A percentile compares a stretch with the other conserved stretches of the same genome.
phyloP scores from a whole-genome alignment of 2,888 invertebrate species.

The Drosophila nigricruria region DNA sequence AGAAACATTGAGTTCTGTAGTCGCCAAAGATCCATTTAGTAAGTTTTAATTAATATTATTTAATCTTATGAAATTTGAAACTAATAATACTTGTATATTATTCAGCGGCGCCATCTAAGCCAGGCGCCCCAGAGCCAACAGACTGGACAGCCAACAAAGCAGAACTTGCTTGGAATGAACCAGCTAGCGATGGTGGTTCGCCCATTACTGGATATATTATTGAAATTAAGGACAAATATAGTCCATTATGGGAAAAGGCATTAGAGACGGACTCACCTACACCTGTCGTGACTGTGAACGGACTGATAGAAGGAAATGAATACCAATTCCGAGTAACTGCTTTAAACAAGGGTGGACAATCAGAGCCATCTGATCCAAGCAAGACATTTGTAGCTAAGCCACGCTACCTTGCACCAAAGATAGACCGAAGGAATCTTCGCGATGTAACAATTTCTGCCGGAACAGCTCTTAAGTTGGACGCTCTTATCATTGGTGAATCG shows the following conservation, averaged over 20 bases:
- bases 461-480: slow-evolving; percentile 96
- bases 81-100: slow-evolving; percentile 7
- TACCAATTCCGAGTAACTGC: slow-evolving; percentile 98
- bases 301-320: slow-evolving; percentile 97
- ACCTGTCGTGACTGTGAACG: slow-evolving; percentile 93
- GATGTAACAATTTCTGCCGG: slow-evolving; percentile 97
- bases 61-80: neutral
- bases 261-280: slow-evolving; percentile 91
- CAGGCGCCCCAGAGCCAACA: slow-evolving; percentile 94
- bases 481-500: slow-evolving; percentile 97
- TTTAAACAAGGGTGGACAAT: slow-evolving; percentile 97
- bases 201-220: slow-evolving; percentile 97
- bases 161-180: slow-evolving; percentile 95
- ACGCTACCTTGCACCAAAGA: slow-evolving; percentile 96
- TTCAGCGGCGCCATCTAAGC: slow-evolving; percentile 93
- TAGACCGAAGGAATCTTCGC: slow-evolving; percentile 96
- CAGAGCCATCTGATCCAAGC: slow-evolving; percentile 95
- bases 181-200: slow-evolving; percentile 95
- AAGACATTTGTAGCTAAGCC: slow-evolving; percentile 95
- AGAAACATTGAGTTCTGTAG: slow-evolving; percentile 95
- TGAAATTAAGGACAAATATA: slow-evolving; percentile 96
- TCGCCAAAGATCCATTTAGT: slow-evolving; percentile 98
- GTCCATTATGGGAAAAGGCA: slow-evolving; percentile 97
- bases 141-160: slow-evolving; percentile 98
- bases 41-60: slow-evolving; percentile 84